phyloP scores from a whole-genome alignment of 2,113 vertebrate species.

The Microcebus lehilahytsara region DNA sequence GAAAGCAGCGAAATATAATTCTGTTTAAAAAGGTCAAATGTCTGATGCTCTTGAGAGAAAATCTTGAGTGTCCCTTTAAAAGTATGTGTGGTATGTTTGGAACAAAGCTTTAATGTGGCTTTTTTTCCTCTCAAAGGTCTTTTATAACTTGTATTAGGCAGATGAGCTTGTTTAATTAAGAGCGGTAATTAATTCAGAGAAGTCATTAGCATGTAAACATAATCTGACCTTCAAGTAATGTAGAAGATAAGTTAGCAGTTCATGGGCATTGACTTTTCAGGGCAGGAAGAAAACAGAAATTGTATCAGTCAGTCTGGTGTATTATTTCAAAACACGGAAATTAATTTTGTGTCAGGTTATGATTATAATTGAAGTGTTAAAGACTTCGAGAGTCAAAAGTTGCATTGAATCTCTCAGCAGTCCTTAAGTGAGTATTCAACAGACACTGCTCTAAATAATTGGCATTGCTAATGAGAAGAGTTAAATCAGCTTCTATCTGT shows the following conservation, averaged over 20 bases:
- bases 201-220: slow-evolving; percentile 16
- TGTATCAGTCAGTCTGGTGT: not conserved
- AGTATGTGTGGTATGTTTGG: not conserved
- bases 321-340: slow-evolving; percentile 25
- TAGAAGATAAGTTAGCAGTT: not conserved
- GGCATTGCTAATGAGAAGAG: not conserved
- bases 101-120: not conserved
- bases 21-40: not conserved
- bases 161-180: slow-evolving; percentile 47
- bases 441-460: not conserved
- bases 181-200: slow-evolving; percentile 25
- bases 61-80: not conserved
- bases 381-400: not conserved
- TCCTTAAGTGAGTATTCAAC: not conserved
- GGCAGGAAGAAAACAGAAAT: not conserved
- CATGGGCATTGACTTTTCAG: not conserved
- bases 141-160: not conserved
- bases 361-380: slow-evolving; percentile 44
- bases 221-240: slow-evolving; percentile 36
- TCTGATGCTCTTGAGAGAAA: not conserved
- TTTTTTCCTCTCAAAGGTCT: not conserved
- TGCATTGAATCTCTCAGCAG: slow-evolving; percentile 7
- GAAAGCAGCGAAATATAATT: not conserved
- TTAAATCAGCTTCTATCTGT: slow-evolving; percentile 36
- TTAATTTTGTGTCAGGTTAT: slow-evolving; percentile 26